Evolutionary conservation across 1,140 invertebrate genomes (phyloP), one percentile per base, ranked within the genome.

Genomic region (Zophobas atratus): DNA sequence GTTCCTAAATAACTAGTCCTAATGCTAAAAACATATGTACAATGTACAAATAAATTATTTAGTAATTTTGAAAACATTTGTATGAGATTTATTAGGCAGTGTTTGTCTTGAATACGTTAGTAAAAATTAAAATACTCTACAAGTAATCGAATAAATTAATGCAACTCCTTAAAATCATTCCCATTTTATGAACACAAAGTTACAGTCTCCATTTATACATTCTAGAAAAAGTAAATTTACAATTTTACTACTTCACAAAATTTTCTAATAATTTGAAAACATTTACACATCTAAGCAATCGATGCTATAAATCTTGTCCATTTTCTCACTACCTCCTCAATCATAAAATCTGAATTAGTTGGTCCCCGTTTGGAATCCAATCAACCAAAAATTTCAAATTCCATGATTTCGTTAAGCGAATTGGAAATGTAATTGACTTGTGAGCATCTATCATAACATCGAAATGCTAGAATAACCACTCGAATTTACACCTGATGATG

Each of bases 11-110:
- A 77, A 72, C 71, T 60, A 76, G 57, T 46, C 63, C 38, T 78
- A 78, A 46, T 38, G 41, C 46, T 75, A 75, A 48, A 63, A 78
- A 78, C 76, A 74, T 77, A 75, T 77, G 63, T 75, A 79, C 55
- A 75, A 80, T 74, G 74, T 79, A 81, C 78, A 79, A 81, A 81
- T 79, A 79, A 81, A 80, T 77, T 70, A 71, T 73, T 53, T 72
- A 78, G 79, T 79, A 79, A 77, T 79, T 81, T 79, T 79, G 70
- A 82, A 76, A 75, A 72, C 70, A 72, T n/a, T 49, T 60, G 74
- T 77, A 81, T 77, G 77, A 79, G 79, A 80, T 80, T 71, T 75
- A 71, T 74, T 51, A 79, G 81, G 81, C 81, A 82, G 81, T 82
- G 81, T 79, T 79, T 75, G 56, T 77, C 70, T 81, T 77, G 55